Percentiles rank a stretch among this genome's conserved stretches.
These are phyloP conservation scores for Garra rufa DNA, from an alignment of 2,113 vertebrate genomes.

Conservation along the genomic window DNA sequence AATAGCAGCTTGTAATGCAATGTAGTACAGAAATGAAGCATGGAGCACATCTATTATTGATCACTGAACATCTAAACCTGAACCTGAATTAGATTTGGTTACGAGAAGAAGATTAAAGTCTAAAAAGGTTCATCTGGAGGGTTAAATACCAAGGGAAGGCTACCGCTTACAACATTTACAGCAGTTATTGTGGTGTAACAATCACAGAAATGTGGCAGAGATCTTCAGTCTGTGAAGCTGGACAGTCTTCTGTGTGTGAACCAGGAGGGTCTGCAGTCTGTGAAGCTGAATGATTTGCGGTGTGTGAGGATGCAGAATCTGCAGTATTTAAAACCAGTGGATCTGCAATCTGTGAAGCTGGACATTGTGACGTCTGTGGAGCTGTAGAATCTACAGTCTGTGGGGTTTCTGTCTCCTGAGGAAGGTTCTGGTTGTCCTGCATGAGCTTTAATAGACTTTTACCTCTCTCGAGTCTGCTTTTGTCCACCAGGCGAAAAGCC, in stretches of 20 bases:
- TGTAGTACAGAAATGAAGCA: neutral
- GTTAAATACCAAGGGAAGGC: neutral
- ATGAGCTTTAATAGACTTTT: slow-evolving; percentile 73
- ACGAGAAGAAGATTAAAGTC: neutral
- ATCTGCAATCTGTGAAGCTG: neutral
- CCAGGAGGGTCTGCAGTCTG: neutral
- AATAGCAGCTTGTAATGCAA: neutral
- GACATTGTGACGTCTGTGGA: neutral
- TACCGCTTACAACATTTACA: neutral
- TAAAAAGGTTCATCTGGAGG: neutral
- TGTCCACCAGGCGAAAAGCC: slow-evolving; percentile 91
- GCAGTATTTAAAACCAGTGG: neutral
- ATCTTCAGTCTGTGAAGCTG: neutral
- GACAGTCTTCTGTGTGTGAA: neutral
- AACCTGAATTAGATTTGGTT: neutral
- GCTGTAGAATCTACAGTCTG: neutral
- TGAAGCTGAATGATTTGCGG: neutral
- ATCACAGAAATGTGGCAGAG: neutral
- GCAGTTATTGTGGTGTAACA: slow-evolving; percentile 8
- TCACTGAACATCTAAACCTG: neutral
- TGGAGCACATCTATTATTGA: neutral
- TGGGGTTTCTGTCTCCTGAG: neutral
- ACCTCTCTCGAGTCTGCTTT: slow-evolving; percentile 71
- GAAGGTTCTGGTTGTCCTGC: slow-evolving; percentile 8
- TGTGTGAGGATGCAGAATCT: neutral